phyloP scores from a whole-genome alignment of 1,140 invertebrate species.

The Phthorimaea operculella region DNA sequence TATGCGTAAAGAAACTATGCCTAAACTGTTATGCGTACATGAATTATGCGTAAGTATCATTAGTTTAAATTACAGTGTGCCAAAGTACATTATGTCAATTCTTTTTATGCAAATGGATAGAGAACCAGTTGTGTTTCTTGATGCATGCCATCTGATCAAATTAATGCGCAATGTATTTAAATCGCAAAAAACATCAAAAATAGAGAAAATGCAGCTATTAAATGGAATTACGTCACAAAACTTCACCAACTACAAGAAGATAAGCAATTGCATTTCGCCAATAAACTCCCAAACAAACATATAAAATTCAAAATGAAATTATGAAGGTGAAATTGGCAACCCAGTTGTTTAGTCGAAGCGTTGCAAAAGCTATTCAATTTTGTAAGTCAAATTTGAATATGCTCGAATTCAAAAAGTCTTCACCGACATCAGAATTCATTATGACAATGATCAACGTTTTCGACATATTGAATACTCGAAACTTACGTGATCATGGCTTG shows the following conservation, averaged over 20 bases:
- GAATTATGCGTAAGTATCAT: no score
- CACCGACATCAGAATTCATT: constrained; percentile 23
- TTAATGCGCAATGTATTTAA: constrained; percentile 6
- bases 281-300: constrained; percentile 11
- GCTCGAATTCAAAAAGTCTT: constrained; percentile 15
- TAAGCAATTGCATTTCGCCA: constrained; percentile 7
- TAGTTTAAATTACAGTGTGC: no score
- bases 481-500: constrained; percentile 16
- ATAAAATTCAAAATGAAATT: constrained; percentile 14
- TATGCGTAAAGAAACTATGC: no score
- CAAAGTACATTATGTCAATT: no score
- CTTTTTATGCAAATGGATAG: no score
- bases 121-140: constrained; percentile 8
- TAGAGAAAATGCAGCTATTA: background rate
- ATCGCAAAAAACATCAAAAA: constrained; percentile 4
- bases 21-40: no score
- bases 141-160: constrained; percentile 9
- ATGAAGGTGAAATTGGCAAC: constrained; percentile 23
- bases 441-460: constrained; percentile 22
- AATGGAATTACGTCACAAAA: background rate
- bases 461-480: constrained; percentile 26
- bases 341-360: constrained; percentile 23
- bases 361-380: constrained; percentile 22
- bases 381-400: constrained; percentile 11
- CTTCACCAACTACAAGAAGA: constrained; percentile 9